A percentile compares a stretch with the other conserved stretches of the same genome.
Conservation (phyloP, 1,140 invertebrate species). For the Caenorhabditis tropicalis region DNA sequence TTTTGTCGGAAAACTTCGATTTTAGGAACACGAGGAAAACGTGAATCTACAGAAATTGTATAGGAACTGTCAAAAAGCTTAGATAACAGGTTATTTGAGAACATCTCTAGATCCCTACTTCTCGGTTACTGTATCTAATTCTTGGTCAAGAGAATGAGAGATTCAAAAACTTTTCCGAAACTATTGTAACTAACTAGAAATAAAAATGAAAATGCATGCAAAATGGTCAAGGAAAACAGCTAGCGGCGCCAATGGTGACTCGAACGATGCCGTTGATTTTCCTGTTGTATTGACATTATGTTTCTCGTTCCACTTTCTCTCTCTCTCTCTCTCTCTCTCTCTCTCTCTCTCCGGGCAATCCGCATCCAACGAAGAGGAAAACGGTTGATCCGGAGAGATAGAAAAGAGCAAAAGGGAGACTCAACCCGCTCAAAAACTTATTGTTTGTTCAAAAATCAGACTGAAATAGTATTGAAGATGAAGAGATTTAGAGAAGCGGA, state of each 20-base stretch:
- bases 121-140: too few relatives aligned
- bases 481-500: conserved; percentile 8
- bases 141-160: too few relatives aligned
- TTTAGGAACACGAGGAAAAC: too few relatives aligned
- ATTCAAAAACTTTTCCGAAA: neutral
- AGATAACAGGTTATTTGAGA: too few relatives aligned
- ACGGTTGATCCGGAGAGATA: neutral
- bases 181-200: neutral
- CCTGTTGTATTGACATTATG: conserved; percentile 23
- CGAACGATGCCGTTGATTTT: neutral
- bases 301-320: neutral
- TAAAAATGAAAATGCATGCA: neutral
- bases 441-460: neutral
- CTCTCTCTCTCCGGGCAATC: neutral
- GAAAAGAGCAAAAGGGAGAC: neutral
- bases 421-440: neutral
- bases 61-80: neutral
- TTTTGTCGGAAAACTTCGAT: too few relatives aligned
- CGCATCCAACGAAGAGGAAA: neutral
- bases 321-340: too few relatives aligned
- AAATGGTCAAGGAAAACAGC: neutral
- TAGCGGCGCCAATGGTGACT: neutral
- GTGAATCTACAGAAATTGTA: too few relatives aligned
- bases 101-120: too few relatives aligned
- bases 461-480: neutral